Evolutionary conservation across 1,140 invertebrate genomes (phyloP), one percentile per base, ranked within the genome.

Genomic region (Varroa destructor): DNA sequence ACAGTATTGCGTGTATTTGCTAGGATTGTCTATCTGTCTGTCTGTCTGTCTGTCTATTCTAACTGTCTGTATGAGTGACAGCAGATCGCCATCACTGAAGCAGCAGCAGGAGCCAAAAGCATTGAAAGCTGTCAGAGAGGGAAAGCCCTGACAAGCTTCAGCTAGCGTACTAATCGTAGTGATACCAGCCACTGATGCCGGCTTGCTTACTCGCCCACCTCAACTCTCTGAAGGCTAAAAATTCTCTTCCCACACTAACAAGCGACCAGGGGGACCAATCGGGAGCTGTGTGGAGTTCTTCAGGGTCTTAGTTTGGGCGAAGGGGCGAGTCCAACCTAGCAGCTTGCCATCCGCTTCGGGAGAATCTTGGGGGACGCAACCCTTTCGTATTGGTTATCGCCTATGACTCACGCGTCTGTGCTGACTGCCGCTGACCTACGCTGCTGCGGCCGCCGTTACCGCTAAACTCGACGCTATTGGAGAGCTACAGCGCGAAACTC

Each of bases 371-470:
- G 40, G 61, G 37, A 40, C 46, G 61, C 61, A 67, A 67, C 61
- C 61, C 61, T 67, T 67, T 67, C 61, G 61, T 67, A 67, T 67
- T 67, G 61, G 61, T 67, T 67, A 67, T 67, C 61, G 61, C 61
- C 61, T 40, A 67, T 67, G 61, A 67, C 40, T 67, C 61, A 67
- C 46, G 61, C 46, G 61, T 46, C 42, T 67, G 46, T 12, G 10
- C 61, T 67, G 46, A 12, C 14, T 51, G 46, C 25, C 25, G 25
- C 37, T 67, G 40, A 37, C 61, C 61, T 67, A 67, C 57, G 57
- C 36, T 58, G 57, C 61, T 37, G 61, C 12, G 12, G 57, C 57
- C 57, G 57, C 2, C 14, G 37, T 37, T 37, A 67, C 61, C 61
- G 40, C 61, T 43, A 37, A 67, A 51, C 46, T 51, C 46, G 3